These are phyloP conservation scores for Mormyrus proboscirostris DNA, from an alignment of 2,797 vertebrate genomes.

Conservation along the genomic window DNA sequence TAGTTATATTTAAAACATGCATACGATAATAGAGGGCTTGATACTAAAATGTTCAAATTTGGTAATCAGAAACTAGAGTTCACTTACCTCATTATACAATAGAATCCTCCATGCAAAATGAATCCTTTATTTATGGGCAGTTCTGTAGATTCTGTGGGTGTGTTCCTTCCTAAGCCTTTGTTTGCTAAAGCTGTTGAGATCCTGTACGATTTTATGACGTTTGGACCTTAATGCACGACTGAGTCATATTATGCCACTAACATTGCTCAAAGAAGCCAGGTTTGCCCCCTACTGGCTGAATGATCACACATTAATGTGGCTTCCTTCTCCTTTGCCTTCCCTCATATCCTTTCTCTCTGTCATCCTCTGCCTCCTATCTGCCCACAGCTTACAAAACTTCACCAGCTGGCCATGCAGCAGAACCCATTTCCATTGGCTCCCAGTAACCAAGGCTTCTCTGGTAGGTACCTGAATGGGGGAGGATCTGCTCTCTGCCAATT, in stretches of 20 bases:
- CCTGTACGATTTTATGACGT: neutral
- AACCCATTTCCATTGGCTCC: slow-evolving; percentile 87
- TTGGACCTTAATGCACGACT: neutral
- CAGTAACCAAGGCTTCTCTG: slow-evolving; percentile 94
- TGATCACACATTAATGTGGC: neutral
- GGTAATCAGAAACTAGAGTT: neutral
- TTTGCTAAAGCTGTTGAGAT: neutral
- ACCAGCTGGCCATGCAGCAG: slow-evolving; percentile 99
- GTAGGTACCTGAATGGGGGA: slow-evolving; percentile 53
- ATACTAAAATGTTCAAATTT: neutral
- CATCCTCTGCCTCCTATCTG: slow-evolving; percentile 54
- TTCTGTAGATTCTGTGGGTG: neutral
- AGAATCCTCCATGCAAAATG: neutral
- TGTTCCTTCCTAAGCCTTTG: neutral
- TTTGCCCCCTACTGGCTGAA: neutral
- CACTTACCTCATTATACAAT: neutral
- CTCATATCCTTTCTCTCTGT: slow-evolving; percentile 36
- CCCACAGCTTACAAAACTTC: slow-evolving; percentile 93
- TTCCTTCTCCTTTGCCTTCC: slow-evolving; percentile 41
- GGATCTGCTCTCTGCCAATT: neutral
- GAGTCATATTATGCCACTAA: neutral
- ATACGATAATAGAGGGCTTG: neutral
- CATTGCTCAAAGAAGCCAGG: neutral
- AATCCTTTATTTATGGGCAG: neutral
- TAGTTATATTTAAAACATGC: neutral